A percentile compares a stretch with the other conserved stretches of the same genome.
Conservation (phyloP, 2,797 vertebrate species). For the Gila robusta region DNA sequence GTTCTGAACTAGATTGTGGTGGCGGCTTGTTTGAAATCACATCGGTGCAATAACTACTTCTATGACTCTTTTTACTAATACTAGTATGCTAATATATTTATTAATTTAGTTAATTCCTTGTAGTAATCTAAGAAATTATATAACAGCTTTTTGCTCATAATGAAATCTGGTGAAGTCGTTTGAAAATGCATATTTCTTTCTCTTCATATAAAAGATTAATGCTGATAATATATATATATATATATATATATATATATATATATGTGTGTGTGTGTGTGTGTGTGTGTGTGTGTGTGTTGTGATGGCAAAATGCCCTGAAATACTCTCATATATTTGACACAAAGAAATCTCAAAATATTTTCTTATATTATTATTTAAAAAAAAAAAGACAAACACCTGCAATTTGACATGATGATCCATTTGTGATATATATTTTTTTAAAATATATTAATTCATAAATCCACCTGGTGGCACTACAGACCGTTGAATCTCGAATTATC, state of each 20-base stretch:
- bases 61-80: neutral
- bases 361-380: too few species aligned
- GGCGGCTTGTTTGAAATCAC: neutral
- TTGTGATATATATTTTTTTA: too few species aligned
- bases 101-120: accelerated
- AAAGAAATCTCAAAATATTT: neutral
- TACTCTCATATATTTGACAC: too few species aligned
- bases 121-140: neutral
- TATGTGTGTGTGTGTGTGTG: too few species aligned
- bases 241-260: too few species aligned
- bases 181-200: neutral
- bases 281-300: neutral
- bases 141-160: neutral
- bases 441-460: neutral
- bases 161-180: neutral
- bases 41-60: neutral
- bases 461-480: conserved; percentile 10
- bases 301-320: neutral
- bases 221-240: too few species aligned
- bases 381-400: too few species aligned
- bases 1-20: neutral
- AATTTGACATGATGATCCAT: neutral
- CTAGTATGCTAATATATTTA: neutral
- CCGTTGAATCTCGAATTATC: neutral
- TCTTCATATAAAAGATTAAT: too few species aligned